Base-by-base conservation (phyloP, 1,140 invertebrate species). In the Zaprionus nigranus region DNA sequence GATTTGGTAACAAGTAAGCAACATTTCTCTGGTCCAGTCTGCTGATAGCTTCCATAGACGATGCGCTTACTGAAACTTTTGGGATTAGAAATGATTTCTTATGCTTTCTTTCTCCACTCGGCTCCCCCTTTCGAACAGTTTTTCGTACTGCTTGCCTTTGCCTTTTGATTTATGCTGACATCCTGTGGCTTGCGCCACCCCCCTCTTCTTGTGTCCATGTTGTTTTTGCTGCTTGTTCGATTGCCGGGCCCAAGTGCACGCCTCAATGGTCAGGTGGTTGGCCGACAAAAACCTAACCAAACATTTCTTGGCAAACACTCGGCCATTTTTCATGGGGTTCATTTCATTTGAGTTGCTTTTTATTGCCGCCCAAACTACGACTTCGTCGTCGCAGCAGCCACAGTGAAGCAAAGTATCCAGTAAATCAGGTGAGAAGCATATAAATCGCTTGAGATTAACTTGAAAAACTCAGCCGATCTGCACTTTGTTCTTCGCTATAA, bases 151-250 rank as follows among this genome's bases (percentile, higher is more conserved):
- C 54, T 38, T 77, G 76, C 76, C 71, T 74, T 72, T 78, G 80
- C 70, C 72, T 81, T 91, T 91, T 91, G 87, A 91, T 91, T 91
- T 91, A 91, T 91, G 87, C 90, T 91, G 88, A 91, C 87, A 88
- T 82, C 75, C 88, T 84, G 79, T 87, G 71, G 83, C 59, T 46
- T 17, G 34, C 69, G 62, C 40, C 26, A 12, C 46, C 15, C 54
- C 36, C 9, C 43, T 34, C 17, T 30, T 20, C 5, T n/a, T 65
- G 56, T 34, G 56, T 26, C 74, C 26, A 46, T 56, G 72, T 59
- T 66, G 57, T 65, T 83, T 46, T 60, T 56, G 62, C 38, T 40
- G 58, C 64, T 30, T 70, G 60, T 87, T 87, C 79, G 83, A 87
- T 81, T 90, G 78, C 79, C 76, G 66, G 57, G 76, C 60, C 78